phyloP scores from a whole-genome alignment of 2,797 vertebrate species.

The Pogoniulus pusillus region DNA sequence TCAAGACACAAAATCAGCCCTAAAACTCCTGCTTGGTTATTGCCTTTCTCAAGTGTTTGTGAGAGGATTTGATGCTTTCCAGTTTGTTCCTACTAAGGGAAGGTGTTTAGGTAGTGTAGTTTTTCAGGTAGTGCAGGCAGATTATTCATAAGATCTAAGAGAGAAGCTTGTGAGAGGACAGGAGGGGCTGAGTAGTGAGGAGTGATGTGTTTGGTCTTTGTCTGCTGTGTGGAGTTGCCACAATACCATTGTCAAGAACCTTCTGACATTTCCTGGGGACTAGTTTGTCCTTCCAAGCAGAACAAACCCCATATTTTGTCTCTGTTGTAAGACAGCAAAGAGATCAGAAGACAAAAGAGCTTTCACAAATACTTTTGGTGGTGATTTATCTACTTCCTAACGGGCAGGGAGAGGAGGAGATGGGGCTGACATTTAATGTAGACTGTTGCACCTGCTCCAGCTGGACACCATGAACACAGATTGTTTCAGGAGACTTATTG shows the following conservation, averaged over 20 bases:
- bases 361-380: not conserved
- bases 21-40: not conserved
- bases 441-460: not conserved
- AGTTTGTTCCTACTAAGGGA: not conserved
- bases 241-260: not conserved
- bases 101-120: not conserved
- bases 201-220: not conserved
- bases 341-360: not conserved
- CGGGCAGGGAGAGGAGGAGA: not conserved
- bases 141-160: not conserved
- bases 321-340: not conserved
- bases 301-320: not conserved
- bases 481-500: not conserved
- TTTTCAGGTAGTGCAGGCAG: not conserved
- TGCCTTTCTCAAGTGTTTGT: not conserved
- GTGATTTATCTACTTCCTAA: slow-evolving; percentile 11
- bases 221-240: not conserved
- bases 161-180: not conserved
- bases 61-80: not conserved
- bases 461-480: not conserved
- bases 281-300: slow-evolving; percentile 2
- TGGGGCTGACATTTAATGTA: not conserved
- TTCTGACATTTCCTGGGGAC: slow-evolving; percentile 17
- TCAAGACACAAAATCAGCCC: not conserved
- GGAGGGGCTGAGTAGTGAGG: not conserved